Evolutionary conservation across 2,888 invertebrate species (phyloP).

Genomic region (Tanaodytes sp.): DNA sequence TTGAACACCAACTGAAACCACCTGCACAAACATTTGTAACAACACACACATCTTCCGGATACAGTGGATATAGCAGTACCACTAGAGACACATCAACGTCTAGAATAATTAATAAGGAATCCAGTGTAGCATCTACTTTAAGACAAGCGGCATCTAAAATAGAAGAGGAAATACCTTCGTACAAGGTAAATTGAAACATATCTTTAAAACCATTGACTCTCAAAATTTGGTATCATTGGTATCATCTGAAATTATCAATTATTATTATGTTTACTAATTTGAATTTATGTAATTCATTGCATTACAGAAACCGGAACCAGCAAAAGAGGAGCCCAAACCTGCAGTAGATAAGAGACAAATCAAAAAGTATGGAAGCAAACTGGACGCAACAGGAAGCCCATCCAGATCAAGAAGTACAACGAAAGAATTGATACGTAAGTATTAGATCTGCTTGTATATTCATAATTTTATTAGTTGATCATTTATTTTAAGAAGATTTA

Average conservation of each 20-base stretch:
- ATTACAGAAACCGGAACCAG: conserved; percentile 41
- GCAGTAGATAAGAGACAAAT: conserved; percentile 74
- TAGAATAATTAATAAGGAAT: conserved; percentile 27
- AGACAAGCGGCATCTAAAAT: conserved; percentile 30
- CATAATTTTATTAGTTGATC: conserved; percentile 1
- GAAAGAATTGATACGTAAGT: conserved; percentile 87
- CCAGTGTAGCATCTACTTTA: conserved; percentile 28
- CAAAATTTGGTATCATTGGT: too few species aligned
- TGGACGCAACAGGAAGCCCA: conserved; percentile 85
- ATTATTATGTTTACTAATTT: too few species aligned
- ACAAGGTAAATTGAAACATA: conserved; percentile 29
- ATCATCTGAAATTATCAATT: neutral
- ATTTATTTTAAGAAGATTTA: too few species aligned
- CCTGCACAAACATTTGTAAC: conserved; percentile 73
- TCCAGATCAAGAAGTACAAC: conserved; percentile 91
- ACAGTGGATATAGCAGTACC: conserved; percentile 69
- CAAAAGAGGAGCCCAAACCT: conserved; percentile 53
- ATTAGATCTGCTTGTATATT: neutral
- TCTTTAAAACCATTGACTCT: too few species aligned
- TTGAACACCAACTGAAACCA: conserved; percentile 87
- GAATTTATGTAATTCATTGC: too few species aligned
- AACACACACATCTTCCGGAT: conserved; percentile 73
- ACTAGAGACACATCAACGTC: conserved; percentile 57
- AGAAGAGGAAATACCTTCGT: conserved; percentile 30
- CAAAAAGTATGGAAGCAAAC: conserved; percentile 81